A percentile compares a stretch with the other conserved stretches of the same genome.
phyloP scores from a whole-genome alignment of 2,113 vertebrate species.

The Dasypus novemcinctus region DNA sequence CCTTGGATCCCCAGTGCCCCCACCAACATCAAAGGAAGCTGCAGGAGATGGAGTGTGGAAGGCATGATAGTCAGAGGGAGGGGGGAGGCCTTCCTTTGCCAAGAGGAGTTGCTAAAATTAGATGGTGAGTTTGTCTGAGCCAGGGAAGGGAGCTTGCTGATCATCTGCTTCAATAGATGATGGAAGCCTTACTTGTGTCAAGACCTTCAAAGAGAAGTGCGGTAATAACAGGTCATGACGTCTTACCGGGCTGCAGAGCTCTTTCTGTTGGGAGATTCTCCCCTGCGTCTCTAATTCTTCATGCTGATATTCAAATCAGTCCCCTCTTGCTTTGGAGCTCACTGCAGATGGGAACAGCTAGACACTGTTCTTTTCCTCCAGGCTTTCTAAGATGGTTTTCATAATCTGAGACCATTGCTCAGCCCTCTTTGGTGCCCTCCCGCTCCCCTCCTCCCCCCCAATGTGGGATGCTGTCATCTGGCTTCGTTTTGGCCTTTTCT shows the following conservation, averaged over 20 bases:
- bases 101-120: slow-evolving; percentile 66
- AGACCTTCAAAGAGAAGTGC: slow-evolving; percentile 10
- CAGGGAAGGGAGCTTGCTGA: neutral
- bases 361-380: neutral
- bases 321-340: slow-evolving; percentile 11
- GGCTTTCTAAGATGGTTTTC: neutral
- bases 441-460: neutral
- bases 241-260: neutral
- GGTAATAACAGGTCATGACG: neutral
- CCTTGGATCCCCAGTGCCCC: slow-evolving; percentile 1
- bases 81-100: slow-evolving; percentile 13
- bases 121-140: neutral
- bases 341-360: neutral
- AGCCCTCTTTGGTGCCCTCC: too few species aligned
- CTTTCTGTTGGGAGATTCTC: neutral
- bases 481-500: neutral
- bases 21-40: slow-evolving; percentile 63
- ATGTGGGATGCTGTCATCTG: neutral
- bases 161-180: neutral
- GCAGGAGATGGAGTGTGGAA: slow-evolving; percentile 42
- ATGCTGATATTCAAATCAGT: neutral
- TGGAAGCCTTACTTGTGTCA: neutral
- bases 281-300: neutral
- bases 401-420: neutral
- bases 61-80: slow-evolving; percentile 52